phyloP scores from a whole-genome alignment of 2,797 vertebrate genomes.

The Spatula versicolor region DNA sequence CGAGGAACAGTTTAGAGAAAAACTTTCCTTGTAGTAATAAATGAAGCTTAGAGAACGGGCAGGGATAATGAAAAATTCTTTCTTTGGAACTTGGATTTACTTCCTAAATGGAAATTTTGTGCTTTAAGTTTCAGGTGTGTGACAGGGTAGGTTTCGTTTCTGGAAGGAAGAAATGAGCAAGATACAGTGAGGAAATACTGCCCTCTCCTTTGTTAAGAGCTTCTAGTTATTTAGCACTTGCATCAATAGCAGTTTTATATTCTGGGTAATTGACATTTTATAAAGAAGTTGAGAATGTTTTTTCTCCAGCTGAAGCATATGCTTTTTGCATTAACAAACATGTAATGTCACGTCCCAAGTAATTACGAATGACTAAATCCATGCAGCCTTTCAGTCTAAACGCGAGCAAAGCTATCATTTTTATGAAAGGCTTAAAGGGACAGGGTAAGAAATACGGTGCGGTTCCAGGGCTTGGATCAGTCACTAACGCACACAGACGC shows the following conservation, averaged over 20 bases:
- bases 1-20: not conserved
- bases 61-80: constrained; percentile 11
- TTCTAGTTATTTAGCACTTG: not conserved
- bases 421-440: constrained; percentile 1
- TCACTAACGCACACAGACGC: not conserved
- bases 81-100: constrained; percentile 17
- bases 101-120: constrained; percentile 2
- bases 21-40: not conserved
- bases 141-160: constrained; percentile 7
- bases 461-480: not conserved
- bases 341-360: not conserved
- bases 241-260: constrained; percentile 12
- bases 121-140: constrained; percentile 21
- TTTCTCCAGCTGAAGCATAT: not conserved
- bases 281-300: not conserved
- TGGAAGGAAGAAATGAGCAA: not conserved
- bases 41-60: not conserved
- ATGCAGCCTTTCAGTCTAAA: not conserved
- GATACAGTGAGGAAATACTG: constrained; percentile 6
- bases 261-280: constrained; percentile 33
- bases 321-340: constrained; percentile 34
- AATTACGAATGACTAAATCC: not conserved
- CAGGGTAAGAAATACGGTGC: not conserved
- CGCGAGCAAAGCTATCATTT: not conserved
- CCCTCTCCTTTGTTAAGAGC: not conserved